Evolutionary conservation across 1,140 invertebrate species (phyloP).

Genomic region (Marisa cornuarietis): DNA sequence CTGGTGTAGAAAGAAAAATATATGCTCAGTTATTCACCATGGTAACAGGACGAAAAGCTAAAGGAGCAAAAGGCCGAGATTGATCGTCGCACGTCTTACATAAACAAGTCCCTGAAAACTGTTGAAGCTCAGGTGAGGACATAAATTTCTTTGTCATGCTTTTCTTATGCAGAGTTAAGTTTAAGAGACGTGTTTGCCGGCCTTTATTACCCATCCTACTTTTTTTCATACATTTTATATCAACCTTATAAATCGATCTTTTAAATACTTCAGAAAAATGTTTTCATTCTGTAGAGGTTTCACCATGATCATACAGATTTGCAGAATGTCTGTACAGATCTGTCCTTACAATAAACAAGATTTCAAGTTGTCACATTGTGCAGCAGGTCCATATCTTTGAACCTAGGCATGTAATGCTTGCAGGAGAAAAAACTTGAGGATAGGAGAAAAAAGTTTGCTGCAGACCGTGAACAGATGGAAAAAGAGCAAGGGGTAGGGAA

Average conservation of each 20-base stretch:
- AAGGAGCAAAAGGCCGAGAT: conserved; percentile 52
- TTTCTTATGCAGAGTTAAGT: not conserved
- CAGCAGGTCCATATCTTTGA: too few relatives aligned
- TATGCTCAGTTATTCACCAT: not conserved
- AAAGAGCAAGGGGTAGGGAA: conserved; percentile 52
- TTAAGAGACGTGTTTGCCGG: too few relatives aligned
- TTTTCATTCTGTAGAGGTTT: too few relatives aligned
- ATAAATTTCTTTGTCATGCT: not conserved
- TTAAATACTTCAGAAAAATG: too few relatives aligned
- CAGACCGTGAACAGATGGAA: conserved; percentile 49
- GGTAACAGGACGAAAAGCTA: conserved; percentile 50
- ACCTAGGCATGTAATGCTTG: not conserved
- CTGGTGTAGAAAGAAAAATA: too few relatives aligned
- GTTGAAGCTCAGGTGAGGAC: conserved; percentile 48
- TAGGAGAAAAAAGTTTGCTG: conserved; percentile 45
- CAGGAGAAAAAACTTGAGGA: conserved; percentile 56
- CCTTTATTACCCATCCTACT: too few relatives aligned
- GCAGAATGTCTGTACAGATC: too few relatives aligned
- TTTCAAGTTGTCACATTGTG: too few relatives aligned
- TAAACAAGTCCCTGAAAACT: conserved; percentile 52
- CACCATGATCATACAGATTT: too few relatives aligned
- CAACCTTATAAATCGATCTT: too few relatives aligned
- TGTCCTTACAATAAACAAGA: too few relatives aligned
- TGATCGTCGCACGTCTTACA: conserved; percentile 47
- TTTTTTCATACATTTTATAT: too few relatives aligned